Base-by-base conservation (phyloP, 2,797 vertebrate species). In the Intellagama lesueurii region DNA sequence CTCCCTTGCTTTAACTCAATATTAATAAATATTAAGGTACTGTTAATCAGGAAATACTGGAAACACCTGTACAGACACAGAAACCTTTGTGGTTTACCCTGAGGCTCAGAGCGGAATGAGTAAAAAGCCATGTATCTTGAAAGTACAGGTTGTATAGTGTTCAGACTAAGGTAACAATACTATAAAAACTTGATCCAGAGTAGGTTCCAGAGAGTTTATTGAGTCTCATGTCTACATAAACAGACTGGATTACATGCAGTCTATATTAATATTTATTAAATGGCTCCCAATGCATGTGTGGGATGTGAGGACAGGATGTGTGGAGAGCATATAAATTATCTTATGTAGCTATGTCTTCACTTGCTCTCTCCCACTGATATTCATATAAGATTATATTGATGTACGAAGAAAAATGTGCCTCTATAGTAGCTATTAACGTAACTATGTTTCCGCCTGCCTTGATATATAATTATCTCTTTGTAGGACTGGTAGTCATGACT, bases 401-500 rank as follows among this genome's bases (percentile, higher is more conserved):
- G 73, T 19, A 19, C 79, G 52, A 5, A 22, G 22, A 68, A 32
- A 26, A 35, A 7, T 1, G 9, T 3, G 11, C 69, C 22, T 24
- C 19, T 35, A 0, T 79, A 89, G 52, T 26, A 81, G 35, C 40
- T 91, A 26, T 19, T 64, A 12, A 26, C 56, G 81, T 90, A 28
- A 86, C 7, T 52, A 40, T 70, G 1, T 28, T 79, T 17, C 47
- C 81, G 32, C 44, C 5, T 77, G 49, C 32, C 92, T 49, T 79
- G 81, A 80, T n/a, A 44, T 78, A 88, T 81, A 93, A 87, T 83
- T 77, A 68, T 32, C 6, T 47, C 19, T 49, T 35, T 17, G 32
- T 9, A 12, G 0, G 60, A 30, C 11, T 73, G 47, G 28, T 77
- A 64, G 19, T 81, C 90, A 22, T 11, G 24, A 72, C 86, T 83